Evolutionary conservation across 2,113 vertebrate species (phyloP).

Genomic region (Uropsilus gracilis): DNA sequence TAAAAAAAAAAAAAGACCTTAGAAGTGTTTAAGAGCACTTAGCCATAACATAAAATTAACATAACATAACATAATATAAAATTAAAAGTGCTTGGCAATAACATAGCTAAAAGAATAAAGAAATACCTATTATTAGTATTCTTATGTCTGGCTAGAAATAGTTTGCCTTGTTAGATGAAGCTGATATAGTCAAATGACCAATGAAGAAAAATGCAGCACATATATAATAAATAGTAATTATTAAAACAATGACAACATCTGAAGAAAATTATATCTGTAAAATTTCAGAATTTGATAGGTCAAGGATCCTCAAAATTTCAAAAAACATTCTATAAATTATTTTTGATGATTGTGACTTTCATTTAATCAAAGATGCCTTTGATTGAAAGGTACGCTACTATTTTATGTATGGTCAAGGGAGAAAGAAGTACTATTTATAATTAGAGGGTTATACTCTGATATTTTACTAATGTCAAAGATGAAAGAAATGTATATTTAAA

Average conservation of each 20-base stretch:
- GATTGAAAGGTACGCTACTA: neutral
- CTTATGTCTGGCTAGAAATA: neutral
- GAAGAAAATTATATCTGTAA: neutral
- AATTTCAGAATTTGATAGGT: neutral
- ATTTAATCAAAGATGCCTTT: neutral
- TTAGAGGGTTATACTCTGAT: neutral
- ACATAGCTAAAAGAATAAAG: neutral
- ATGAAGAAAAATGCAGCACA: neutral
- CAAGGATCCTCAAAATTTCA: neutral
- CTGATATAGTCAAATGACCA: neutral
- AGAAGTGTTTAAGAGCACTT: too few species aligned
- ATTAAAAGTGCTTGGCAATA: neutral
- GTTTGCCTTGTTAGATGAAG: neutral
- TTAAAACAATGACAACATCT: neutral
- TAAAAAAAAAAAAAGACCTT: too few species aligned
- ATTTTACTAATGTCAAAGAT: neutral
- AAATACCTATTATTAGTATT: neutral
- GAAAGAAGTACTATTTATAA: neutral
- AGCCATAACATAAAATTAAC: slow-evolving; percentile 2
- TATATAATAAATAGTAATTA: neutral
- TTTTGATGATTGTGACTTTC: neutral
- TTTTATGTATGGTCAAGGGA: neutral
- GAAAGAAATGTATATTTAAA: neutral
- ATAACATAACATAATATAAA: too few species aligned
- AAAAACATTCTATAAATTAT: neutral